These are phyloP conservation scores for Helogale parvula DNA, from an alignment of 2,113 vertebrate genomes.

Conservation along the genomic window DNA sequence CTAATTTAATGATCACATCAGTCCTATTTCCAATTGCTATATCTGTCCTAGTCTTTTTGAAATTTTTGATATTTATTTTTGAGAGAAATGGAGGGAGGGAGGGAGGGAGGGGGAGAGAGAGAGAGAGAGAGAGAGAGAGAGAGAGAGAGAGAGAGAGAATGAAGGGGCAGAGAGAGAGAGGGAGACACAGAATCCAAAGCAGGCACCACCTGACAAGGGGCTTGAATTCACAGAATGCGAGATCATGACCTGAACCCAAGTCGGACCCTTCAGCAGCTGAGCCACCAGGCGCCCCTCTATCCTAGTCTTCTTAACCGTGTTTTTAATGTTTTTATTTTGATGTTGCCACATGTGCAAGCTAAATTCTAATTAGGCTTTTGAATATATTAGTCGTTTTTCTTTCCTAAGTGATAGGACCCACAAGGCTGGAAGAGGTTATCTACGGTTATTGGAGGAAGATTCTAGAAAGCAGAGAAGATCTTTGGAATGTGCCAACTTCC, in stretches of 20 bases:
- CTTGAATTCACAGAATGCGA: too few relatives aligned
- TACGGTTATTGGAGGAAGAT: not conserved
- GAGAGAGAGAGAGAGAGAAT: too few relatives aligned
- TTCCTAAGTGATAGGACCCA: not conserved
- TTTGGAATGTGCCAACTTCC: constrained; percentile 23
- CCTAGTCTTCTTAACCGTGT: not conserved
- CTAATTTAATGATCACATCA: not conserved
- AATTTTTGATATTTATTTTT: constrained; percentile 38
- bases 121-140: too few relatives aligned
- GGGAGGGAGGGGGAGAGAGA: too few relatives aligned
- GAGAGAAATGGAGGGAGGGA: too few relatives aligned
- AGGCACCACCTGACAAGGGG: too few relatives aligned
- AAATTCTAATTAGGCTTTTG: constrained; percentile 11
- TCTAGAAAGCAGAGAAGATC: not conserved
- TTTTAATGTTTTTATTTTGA: constrained; percentile 44
- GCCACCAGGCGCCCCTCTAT: not conserved
- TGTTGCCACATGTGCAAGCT: not conserved
- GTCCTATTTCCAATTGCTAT: not conserved
- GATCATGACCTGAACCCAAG: too few relatives aligned
- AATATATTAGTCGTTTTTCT: not conserved
- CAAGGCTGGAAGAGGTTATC: not conserved
- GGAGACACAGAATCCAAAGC: too few relatives aligned
- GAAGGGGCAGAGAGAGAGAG: too few relatives aligned
- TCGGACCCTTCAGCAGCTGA: too few relatives aligned
- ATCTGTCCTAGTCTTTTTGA: not conserved